Conservation (phyloP, 2,888 invertebrate species). For the Oeneis ivallda region DNA sequence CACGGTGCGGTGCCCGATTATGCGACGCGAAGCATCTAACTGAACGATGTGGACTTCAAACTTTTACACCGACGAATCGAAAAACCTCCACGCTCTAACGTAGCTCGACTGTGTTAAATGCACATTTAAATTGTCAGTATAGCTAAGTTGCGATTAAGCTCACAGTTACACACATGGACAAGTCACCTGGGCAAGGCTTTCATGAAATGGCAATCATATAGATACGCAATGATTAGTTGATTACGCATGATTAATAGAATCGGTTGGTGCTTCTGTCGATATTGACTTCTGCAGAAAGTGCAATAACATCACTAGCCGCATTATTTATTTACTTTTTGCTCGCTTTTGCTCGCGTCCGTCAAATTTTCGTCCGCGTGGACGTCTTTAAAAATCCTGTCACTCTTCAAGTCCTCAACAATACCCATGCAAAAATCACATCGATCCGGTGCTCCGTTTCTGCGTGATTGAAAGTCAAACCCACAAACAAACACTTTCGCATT, state of each 20-base stretch:
- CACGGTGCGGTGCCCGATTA: slow-evolving; percentile 54
- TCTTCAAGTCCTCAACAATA: no score
- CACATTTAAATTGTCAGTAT: slow-evolving; percentile 60
- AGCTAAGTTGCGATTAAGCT: slow-evolving; percentile 70
- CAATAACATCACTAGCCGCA: slow-evolving; percentile 39
- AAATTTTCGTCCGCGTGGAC: no score
- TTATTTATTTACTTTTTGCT: background rate
- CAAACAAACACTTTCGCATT: no score
- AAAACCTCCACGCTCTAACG: slow-evolving; percentile 45
- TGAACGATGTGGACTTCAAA: slow-evolving; percentile 71
- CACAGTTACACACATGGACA: slow-evolving; percentile 69
- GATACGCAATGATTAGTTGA: slow-evolving; percentile 62
- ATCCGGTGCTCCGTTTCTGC: background rate
- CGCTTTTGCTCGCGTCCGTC: background rate
- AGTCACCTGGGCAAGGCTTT: slow-evolving; percentile 69
- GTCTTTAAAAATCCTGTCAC: no score
- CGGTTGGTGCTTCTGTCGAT: slow-evolving; percentile 47
- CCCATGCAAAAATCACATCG: no score
- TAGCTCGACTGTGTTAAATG: slow-evolving; percentile 40
- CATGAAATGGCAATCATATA: slow-evolving; percentile 65
- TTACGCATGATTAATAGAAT: slow-evolving; percentile 55
- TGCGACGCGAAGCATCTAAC: slow-evolving; percentile 68
- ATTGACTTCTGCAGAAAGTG: slow-evolving; percentile 43
- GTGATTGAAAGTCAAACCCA: background rate
- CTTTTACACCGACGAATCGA: slow-evolving; percentile 72